A percentile compares a stretch with the other conserved stretches of the same genome.
phyloP scores from a whole-genome alignment of 1,140 invertebrate species.

The Brachionus rotundiformis region DNA sequence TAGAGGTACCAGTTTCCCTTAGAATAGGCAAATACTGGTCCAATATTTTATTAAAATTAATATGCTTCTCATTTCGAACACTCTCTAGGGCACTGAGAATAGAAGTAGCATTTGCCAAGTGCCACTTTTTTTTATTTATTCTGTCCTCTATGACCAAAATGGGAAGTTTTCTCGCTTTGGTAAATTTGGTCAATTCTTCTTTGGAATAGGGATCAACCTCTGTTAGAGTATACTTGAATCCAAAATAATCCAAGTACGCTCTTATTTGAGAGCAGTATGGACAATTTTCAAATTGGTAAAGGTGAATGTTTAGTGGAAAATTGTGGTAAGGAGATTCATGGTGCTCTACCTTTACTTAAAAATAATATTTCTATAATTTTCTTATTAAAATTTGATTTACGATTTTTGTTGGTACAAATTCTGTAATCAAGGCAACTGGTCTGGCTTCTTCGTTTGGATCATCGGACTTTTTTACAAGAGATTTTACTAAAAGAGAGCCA shows the following conservation, averaged over 20 bases:
- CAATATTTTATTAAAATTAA: conserved; percentile 13
- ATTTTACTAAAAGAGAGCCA: neutral
- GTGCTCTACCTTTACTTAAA: neutral
- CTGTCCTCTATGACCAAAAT: conserved; percentile 65
- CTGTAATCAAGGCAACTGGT: neutral
- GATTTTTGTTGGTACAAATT: neutral
- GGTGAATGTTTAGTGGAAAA: conserved; percentile 27
- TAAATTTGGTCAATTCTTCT: conserved; percentile 83
- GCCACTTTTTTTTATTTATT: conserved; percentile 25
- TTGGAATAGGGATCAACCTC: conserved; percentile 92
- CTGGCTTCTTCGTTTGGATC: conserved; percentile 27
- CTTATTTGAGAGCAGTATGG: conserved; percentile 94
- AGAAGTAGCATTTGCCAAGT: conserved; percentile 27
- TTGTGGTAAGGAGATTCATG: neutral
- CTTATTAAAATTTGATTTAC: neutral
- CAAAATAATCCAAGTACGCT: conserved; percentile 87
- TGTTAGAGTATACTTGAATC: conserved; percentile 89
- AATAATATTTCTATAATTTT: neutral
- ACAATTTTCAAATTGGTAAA: conserved; percentile 51
- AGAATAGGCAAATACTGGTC: conserved; percentile 39
- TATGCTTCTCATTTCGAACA: neutral
- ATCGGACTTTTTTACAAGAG: neutral
- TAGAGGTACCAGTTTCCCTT: neutral
- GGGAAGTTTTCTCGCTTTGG: conserved; percentile 89
- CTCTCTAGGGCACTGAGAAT: conserved; percentile 46